These are phyloP conservation scores for Paramormyrops kingsleyae DNA, from an alignment of 2,113 vertebrate genomes.

Conservation along the genomic window DNA sequence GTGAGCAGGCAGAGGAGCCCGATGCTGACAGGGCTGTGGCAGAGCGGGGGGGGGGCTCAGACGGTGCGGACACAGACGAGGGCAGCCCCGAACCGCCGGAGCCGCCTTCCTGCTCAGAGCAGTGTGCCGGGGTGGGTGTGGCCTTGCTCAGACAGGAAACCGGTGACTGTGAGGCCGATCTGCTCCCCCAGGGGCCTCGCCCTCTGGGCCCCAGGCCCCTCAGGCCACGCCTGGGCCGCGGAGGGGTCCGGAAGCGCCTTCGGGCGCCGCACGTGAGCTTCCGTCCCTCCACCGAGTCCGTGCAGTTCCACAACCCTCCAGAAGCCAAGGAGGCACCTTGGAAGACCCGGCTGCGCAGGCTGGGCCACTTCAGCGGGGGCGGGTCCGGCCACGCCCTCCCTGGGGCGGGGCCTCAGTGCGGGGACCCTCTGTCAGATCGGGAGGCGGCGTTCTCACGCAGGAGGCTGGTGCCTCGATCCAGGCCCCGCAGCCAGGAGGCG, in stretches of 20 bases:
- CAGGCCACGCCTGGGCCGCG: conserved; percentile 73
- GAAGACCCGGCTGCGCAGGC: conserved; percentile 86
- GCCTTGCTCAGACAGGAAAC: conserved; percentile 65
- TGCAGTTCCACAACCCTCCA: conserved; percentile 93
- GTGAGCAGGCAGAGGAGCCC: conserved; percentile 53
- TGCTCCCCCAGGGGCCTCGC: conserved; percentile 47
- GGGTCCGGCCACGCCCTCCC: conserved; percentile 56
- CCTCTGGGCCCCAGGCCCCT: conserved; percentile 52
- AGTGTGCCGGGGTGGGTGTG: conserved; percentile 33
- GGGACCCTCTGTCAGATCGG: conserved; percentile 45
- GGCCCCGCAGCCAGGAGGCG: conserved; percentile 78
- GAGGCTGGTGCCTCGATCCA: conserved; percentile 64
- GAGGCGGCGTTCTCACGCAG: conserved; percentile 57
- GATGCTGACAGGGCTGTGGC: conserved; percentile 15
- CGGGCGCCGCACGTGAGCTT: conserved; percentile 87
- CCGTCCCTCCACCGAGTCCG: conserved; percentile 88
- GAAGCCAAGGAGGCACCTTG: conserved; percentile 93
- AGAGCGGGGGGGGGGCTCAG: conserved; percentile 42
- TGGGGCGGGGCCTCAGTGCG: conserved; percentile 44
- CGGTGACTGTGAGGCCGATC: conserved; percentile 49
- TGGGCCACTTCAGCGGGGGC: conserved; percentile 78
- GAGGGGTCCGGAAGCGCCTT: conserved; percentile 70
- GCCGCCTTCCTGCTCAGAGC: neutral
- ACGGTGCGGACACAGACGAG: conserved; percentile 44
- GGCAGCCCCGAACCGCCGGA: conserved; percentile 36